Percentiles rank a stretch among this genome's conserved stretches.
Evolutionary conservation across 2,888 invertebrate species (phyloP).

Genomic region (Rhorus exstirpatorius): DNA sequence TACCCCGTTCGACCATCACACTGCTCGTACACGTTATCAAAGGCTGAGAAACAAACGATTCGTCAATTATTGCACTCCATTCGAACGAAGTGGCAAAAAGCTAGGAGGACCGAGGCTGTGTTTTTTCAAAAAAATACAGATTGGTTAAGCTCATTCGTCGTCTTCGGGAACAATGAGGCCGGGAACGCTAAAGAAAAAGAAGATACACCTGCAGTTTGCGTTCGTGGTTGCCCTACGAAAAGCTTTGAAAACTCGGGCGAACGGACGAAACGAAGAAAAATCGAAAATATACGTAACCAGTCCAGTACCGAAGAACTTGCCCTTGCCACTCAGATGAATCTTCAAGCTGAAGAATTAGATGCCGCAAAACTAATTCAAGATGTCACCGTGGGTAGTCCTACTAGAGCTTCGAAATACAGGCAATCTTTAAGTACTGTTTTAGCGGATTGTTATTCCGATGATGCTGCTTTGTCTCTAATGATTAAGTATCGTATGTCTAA

Average conservation of each 20-base stretch:
- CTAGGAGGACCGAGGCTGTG: too few relatives aligned
- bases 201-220: background rate
- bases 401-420: slow-evolving; percentile 29
- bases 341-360: too few relatives aligned
- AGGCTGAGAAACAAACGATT: too few relatives aligned
- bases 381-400: slow-evolving; percentile 1
- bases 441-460: slow-evolving; percentile 42
- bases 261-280: slow-evolving; percentile 45
- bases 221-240: slow-evolving; percentile 19
- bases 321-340: slow-evolving; percentile 12
- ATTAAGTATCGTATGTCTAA: slow-evolving; percentile 3
- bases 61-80: too few relatives aligned
- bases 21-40: too few relatives aligned
- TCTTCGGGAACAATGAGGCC: too few relatives aligned
- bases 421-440: slow-evolving; percentile 36
- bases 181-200: background rate
- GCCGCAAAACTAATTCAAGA: too few relatives aligned
- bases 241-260: slow-evolving; percentile 46
- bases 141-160: too few relatives aligned
- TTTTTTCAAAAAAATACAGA: too few relatives aligned
- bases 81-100: too few relatives aligned
- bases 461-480: slow-evolving; percentile 45
- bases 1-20: too few relatives aligned
- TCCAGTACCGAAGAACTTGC: slow-evolving; percentile 16
- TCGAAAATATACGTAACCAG: slow-evolving; percentile 34